Percentiles rank a stretch among this genome's conserved stretches.
phyloP scores from a whole-genome alignment of 2,113 vertebrate genomes.

The Alouatta palliata region DNA sequence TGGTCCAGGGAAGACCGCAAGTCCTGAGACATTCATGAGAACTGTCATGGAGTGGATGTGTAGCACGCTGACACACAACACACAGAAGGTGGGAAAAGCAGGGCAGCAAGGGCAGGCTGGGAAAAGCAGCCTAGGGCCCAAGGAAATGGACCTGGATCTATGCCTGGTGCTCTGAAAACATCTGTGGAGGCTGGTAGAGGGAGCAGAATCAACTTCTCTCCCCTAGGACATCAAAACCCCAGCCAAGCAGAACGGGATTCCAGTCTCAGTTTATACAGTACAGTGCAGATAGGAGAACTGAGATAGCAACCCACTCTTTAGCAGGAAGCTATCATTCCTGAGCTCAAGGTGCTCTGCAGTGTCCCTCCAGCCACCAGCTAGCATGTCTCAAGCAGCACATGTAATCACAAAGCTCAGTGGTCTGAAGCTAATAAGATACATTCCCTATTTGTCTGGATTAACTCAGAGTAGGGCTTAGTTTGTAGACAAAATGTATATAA shows the following conservation, averaged over 20 bases:
- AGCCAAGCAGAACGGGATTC: background rate
- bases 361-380: background rate
- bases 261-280: background rate
- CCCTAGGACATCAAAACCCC: background rate
- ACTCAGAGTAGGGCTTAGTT: background rate
- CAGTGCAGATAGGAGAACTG: background rate
- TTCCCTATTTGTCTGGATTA: background rate
- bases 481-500: background rate
- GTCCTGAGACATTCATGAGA: background rate
- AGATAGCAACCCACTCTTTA: background rate
- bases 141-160: background rate
- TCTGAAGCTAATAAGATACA: background rate
- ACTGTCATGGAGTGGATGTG: background rate
- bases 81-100: background rate
- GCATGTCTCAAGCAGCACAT: background rate
- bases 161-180: background rate
- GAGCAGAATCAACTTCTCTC: background rate
- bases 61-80: background rate
- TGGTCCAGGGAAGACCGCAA: background rate
- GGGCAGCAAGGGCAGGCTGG: background rate
- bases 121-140: background rate
- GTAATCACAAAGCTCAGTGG: background rate
- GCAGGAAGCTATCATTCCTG: background rate
- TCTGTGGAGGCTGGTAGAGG: background rate
- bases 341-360: background rate